Conservation (phyloP, 2,113 vertebrate species). For the Turdus rufiventris region DNA sequence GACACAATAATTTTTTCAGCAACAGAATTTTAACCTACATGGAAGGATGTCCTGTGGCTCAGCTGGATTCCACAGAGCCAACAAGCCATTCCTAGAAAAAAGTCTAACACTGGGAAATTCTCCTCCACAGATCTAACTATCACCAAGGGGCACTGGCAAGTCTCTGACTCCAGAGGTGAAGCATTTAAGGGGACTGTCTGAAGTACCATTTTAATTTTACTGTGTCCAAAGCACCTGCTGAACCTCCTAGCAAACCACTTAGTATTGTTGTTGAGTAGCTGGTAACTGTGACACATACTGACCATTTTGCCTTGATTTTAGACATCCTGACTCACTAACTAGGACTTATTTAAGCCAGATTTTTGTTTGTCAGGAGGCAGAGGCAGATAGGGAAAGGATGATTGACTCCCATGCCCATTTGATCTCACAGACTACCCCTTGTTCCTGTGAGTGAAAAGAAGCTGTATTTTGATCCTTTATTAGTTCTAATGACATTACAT, state of each 20-base stretch:
- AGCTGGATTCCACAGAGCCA: not conserved
- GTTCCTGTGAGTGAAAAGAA: not conserved
- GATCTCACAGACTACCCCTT: not conserved
- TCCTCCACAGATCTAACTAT: not conserved
- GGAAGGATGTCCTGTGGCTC: not conserved
- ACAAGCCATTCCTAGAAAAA: not conserved
- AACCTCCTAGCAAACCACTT: not conserved
- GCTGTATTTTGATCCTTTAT: not conserved
- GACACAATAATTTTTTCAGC: not conserved
- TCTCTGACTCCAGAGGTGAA: not conserved
- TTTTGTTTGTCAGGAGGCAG: not conserved
- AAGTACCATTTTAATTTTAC: not conserved
- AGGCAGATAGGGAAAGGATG: not conserved
- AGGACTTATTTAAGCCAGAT: not conserved
- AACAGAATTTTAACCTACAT: not conserved
- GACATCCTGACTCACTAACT: not conserved
- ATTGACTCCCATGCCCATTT: fast-evolving
- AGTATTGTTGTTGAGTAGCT: not conserved
- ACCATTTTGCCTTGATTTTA: not conserved
- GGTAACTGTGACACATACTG: not conserved
- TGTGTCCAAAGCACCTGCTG: not conserved
- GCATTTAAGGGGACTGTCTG: not conserved
- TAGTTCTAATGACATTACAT: not conserved
- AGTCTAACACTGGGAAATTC: not conserved
- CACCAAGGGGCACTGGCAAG: not conserved